Evolutionary conservation across 2,888 invertebrate species (phyloP), one percentile per base, ranked within the genome.

Genomic region (Muscina levida): DNA sequence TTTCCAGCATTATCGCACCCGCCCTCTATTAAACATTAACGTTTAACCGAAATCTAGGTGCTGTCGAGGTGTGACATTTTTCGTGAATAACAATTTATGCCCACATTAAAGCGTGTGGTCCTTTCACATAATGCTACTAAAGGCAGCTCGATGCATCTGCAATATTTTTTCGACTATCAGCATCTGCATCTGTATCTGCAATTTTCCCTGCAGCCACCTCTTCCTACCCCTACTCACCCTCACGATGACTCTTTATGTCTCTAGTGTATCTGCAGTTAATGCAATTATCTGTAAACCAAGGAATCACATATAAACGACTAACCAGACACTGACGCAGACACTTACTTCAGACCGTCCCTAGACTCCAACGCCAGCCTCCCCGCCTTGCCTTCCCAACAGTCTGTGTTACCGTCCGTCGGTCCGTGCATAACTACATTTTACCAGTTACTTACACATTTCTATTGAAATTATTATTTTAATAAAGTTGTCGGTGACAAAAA

Each of bases 391-490:
- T 51, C 13, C 51, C n/a, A n/a, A n/a, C n/a, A 22, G 56, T 56
- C 24, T n/a, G 62, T 62, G 13, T 17, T 10, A 22, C 22, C 39
- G 6, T 17, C 53, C 22, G 56, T n/a, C 26, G 11, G 56, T 4
- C 56, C n/a, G 53, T 26, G 13, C 19, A 62, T 13, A 22, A 22
- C 19, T 42, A 39, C 39, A 19, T 37, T 59, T 39, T 59, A 39
- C 22, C 48, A 42, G 51, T 57, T 59, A 59, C 62, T 42, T 62
- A 39, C 62, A 65, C 67, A 77, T 72, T 74, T 81, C 62, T 65
- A 72, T 77, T 62, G 72, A 77, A 81, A 77, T 81, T 77, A 77
- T 81, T 75, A 72, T 77, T 67, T 72, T 56, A 77, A 75, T 68
- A 77, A 74, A 57, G 68, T 77, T 68, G 62, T 62, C 68, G 62